phyloP scores from a whole-genome alignment of 2,888 invertebrate species.

The Noctua janthina region DNA sequence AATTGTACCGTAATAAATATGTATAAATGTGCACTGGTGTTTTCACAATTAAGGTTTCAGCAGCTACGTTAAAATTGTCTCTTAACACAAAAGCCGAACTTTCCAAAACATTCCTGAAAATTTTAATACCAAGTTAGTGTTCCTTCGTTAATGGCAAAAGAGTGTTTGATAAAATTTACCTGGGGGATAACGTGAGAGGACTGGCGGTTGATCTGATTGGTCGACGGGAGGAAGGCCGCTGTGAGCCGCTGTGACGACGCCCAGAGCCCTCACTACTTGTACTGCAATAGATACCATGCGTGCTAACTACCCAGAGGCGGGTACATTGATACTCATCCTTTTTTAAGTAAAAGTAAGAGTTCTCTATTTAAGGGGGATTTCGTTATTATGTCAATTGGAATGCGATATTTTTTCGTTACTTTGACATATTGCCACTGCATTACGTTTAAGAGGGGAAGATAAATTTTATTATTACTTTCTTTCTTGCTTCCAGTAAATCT shows the following conservation, averaged over 20 bases:
- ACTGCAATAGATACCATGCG: slow-evolving; percentile 74
- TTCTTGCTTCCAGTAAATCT: slow-evolving; percentile 4
- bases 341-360: not conserved
- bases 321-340: slow-evolving; percentile 43
- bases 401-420: not conserved
- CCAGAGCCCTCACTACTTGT: slow-evolving; percentile 68
- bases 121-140: slow-evolving; percentile 31
- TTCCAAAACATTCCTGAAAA: slow-evolving; percentile 28
- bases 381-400: not conserved
- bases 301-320: slow-evolving; percentile 69
- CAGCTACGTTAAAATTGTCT: not conserved
- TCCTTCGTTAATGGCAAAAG: slow-evolving; percentile 18
- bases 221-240: slow-evolving; percentile 75
- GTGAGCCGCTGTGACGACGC: slow-evolving; percentile 46
- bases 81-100: slow-evolving; percentile 17
- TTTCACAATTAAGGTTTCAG: not conserved
- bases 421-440: slow-evolving; percentile 8
- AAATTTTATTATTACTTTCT: not conserved
- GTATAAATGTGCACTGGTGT: not conserved
- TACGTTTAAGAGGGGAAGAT: not conserved
- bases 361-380: not conserved
- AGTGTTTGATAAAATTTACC: slow-evolving; percentile 65
- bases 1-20: not conserved
- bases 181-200: slow-evolving; percentile 74
- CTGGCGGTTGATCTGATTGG: slow-evolving; percentile 78